A percentile compares a stretch with the other conserved stretches of the same genome.
These are phyloP conservation scores for Thermophis baileyi DNA, from an alignment of 2,113 vertebrate genomes.

Conservation along the genomic window DNA sequence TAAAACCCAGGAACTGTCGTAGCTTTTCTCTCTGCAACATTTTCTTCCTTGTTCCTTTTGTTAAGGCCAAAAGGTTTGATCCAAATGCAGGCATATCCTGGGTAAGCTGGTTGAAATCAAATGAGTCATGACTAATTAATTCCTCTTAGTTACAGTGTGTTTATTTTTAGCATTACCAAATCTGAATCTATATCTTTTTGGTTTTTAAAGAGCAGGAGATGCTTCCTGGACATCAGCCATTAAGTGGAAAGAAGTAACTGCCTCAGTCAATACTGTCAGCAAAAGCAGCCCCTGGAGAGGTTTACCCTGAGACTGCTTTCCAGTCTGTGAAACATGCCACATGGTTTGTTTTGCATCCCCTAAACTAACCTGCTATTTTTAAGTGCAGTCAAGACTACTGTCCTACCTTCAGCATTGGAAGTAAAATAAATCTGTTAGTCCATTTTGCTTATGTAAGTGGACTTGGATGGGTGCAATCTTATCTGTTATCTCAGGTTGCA, in stretches of 20 bases:
- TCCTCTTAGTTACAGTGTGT: not conserved
- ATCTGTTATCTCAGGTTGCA: not conserved
- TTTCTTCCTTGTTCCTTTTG: not conserved
- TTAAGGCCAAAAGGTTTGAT: not conserved
- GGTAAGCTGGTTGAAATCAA: not conserved
- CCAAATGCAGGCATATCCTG: not conserved
- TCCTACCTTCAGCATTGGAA: not conserved
- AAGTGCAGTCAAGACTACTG: not conserved
- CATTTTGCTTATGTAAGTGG: not conserved
- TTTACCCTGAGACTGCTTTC: not conserved
- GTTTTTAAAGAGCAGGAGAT: not conserved
- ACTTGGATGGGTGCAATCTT: not conserved
- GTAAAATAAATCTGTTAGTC: not conserved
- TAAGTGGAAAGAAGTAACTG: not conserved
- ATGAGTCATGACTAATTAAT: not conserved
- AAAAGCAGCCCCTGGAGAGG: not conserved
- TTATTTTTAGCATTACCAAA: not conserved
- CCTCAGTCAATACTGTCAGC: not conserved
- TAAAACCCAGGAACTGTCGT: not conserved
- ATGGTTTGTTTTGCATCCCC: not conserved
- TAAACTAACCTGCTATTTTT: not conserved
- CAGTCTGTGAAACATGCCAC: not conserved
- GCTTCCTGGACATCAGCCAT: not conserved
- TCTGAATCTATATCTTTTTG: not conserved
- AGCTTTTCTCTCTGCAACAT: not conserved